Percentiles rank a stretch among this genome's conserved stretches.
These are phyloP conservation scores for Adelosebastes latens DNA, from an alignment of 2,797 vertebrate genomes.

Conservation along the genomic window DNA sequence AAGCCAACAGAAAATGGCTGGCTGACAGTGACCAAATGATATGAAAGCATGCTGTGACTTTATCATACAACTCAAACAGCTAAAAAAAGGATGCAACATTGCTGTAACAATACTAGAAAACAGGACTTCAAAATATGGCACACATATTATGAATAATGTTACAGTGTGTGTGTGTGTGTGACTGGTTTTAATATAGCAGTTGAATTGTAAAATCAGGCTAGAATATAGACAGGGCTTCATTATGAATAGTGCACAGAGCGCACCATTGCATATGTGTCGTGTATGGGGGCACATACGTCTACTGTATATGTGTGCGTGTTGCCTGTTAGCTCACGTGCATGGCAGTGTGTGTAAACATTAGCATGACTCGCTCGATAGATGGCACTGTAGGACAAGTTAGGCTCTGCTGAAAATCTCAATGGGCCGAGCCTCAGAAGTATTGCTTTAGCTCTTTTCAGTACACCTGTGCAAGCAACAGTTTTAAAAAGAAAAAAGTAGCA, in stretches of 20 bases:
- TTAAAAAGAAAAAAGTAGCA: constrained; percentile 25
- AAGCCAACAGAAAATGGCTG: constrained; percentile 35
- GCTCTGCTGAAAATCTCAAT: constrained; percentile 63
- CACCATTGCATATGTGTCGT: constrained; percentile 36
- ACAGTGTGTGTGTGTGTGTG: constrained; percentile 25
- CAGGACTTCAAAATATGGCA: constrained; percentile 56
- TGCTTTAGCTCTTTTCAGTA: constrained; percentile 77
- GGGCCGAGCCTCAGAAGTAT: constrained; percentile 67
- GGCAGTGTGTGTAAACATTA: constrained; percentile 77
- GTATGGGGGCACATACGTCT: constrained; percentile 57
- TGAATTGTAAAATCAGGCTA: constrained; percentile 17
- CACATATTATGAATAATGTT: constrained; percentile 33
- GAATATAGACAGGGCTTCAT: constrained; percentile 18
- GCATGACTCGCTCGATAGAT: constrained; percentile 69
- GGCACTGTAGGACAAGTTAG: constrained; percentile 73
- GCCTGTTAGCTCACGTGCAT: constrained; percentile 61
- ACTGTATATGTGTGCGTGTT: constrained; percentile 62
- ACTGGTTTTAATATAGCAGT: background rate
- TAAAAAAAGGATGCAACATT: constrained; percentile 28
- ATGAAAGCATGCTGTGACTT: constrained; percentile 73
- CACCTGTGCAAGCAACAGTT: constrained; percentile 65
- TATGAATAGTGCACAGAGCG: constrained; percentile 21
- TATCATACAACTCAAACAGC: constrained; percentile 53
- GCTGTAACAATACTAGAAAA: constrained; percentile 33
- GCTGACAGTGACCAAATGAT: constrained; percentile 39